Evolutionary conservation across 2,113 vertebrate genomes (phyloP), one percentile per base, ranked within the genome.

Genomic region (Takifugu flavidus): DNA sequence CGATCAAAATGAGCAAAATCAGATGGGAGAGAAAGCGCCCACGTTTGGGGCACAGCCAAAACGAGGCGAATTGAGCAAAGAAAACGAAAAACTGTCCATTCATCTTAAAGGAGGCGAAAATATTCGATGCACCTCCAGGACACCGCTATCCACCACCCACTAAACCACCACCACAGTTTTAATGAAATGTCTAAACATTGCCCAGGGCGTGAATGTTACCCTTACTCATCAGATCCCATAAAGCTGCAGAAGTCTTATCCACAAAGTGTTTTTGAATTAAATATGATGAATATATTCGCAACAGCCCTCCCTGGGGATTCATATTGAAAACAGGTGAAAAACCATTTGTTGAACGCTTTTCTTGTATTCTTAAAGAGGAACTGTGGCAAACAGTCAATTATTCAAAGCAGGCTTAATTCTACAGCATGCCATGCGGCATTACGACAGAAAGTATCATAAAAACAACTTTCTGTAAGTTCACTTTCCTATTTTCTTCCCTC

Each of bases 151-250:
- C 4, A 31, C 4, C 29, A 31, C 29, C 7, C 5, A 31, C 7
- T 1, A 6, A 31, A 31, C 4, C 29, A 4, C 29, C 83, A 78
- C 80, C 75, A 20, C 68, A 27, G 25, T 87, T 87, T 88, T 80
- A 89, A 86, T 89, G 82, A 86, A 90, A 87, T 77, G 74, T 78
- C 83, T 84, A 83, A 81, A 85, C 77, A 80, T 75, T 39, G 80
- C 85, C 83, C 60, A 44, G 2, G 86, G 89, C 74, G 52, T 72
- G 34, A 69, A 75, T 79, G 63, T 31, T 31, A 73, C 59, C 42
- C 56, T 12, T 52, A 47, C 71, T 65, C 75, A 74, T 77, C 65
- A 65, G 65, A 70, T 63, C 62, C 29, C 67, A 70, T 47, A 51
- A 65, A 79, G 73, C 59, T 67, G 49, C 75, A 75, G 61, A 63